Percentiles rank a stretch among this genome's conserved stretches.
Conservation (phyloP, 2,888 invertebrate species). For the Mythimna pallens region DNA sequence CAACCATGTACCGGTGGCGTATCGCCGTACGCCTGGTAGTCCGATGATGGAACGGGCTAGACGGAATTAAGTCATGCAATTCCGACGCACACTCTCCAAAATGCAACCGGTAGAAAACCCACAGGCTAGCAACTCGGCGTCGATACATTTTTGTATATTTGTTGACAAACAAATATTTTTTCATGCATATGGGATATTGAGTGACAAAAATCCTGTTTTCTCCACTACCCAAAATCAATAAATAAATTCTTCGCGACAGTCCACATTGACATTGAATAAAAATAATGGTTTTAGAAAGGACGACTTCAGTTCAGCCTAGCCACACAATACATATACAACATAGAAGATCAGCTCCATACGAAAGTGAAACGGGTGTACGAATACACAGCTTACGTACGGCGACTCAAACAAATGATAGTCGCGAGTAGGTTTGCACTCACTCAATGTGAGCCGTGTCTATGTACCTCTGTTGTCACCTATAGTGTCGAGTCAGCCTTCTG, state of each 20-base stretch:
- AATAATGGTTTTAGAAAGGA: constrained; percentile 49
- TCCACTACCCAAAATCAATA: constrained; percentile 27
- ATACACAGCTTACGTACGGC: too few species aligned
- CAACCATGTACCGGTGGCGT: too few species aligned
- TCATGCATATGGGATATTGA: not conserved
- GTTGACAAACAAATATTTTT: not conserved
- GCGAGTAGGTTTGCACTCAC: not conserved
- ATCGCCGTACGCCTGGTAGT: too few species aligned
- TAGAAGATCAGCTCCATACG: not conserved
- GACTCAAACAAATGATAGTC: not conserved
- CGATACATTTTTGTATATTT: too few species aligned
- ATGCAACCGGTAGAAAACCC: too few species aligned
- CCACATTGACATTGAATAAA: constrained; percentile 49
- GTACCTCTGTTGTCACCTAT: not conserved
- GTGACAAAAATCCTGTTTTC: not conserved
- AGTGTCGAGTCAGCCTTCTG: constrained; percentile 5
- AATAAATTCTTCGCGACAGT: constrained; percentile 28
- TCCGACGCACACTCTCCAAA: too few species aligned
- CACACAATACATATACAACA: not conserved
- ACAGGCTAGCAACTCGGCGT: too few species aligned
- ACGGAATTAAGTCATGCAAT: too few species aligned
- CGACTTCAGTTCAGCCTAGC: constrained; percentile 7
- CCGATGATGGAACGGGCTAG: too few species aligned
- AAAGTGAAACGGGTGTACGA: not conserved
- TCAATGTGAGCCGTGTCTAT: not conserved